Evolutionary conservation across 1,140 invertebrate genomes (phyloP).

Genomic region (Drosophila santomea): DNA sequence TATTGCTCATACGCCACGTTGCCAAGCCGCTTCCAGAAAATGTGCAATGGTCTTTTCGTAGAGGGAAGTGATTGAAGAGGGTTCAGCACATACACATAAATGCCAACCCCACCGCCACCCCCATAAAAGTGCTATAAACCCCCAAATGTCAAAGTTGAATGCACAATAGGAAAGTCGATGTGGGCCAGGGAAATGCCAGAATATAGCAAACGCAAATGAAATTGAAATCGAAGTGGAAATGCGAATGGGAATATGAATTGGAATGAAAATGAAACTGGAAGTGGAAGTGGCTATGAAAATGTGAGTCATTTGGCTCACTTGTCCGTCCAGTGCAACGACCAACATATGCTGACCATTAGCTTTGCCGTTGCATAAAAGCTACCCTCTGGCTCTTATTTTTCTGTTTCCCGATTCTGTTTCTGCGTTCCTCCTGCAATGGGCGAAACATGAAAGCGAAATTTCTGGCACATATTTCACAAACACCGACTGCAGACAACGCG

Average conservation of each 20-base stretch:
- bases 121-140: not conserved
- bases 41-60: not conserved
- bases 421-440: slow-evolving; percentile 25
- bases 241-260: slow-evolving; percentile 29
- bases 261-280: slow-evolving; percentile 61
- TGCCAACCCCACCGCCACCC: slow-evolving; percentile 1
- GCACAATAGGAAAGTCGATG: slow-evolving; percentile 31
- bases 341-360: slow-evolving; percentile 38
- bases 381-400: not conserved
- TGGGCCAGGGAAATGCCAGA: slow-evolving; percentile 7
- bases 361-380: slow-evolving; percentile 65
- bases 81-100: slow-evolving; percentile 9
- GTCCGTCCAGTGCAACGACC: slow-evolving; percentile 26
- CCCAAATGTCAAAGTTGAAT: slow-evolving; percentile 72
- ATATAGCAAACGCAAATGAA: slow-evolving; percentile 62
- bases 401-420: not conserved
- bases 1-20: slow-evolving; percentile 20
- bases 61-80: slow-evolving; percentile 15
- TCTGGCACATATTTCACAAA: slow-evolving; percentile 73
- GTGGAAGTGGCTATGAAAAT: slow-evolving; percentile 18
- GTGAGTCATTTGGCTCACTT: slow-evolving; percentile 46
- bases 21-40: slow-evolving; percentile 2
- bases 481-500: slow-evolving; percentile 66
- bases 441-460: slow-evolving; percentile 82
- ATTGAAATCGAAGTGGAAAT: slow-evolving; percentile 41